phyloP scores from a whole-genome alignment of 2,888 invertebrate genomes.

The Drosophila lutescens region DNA sequence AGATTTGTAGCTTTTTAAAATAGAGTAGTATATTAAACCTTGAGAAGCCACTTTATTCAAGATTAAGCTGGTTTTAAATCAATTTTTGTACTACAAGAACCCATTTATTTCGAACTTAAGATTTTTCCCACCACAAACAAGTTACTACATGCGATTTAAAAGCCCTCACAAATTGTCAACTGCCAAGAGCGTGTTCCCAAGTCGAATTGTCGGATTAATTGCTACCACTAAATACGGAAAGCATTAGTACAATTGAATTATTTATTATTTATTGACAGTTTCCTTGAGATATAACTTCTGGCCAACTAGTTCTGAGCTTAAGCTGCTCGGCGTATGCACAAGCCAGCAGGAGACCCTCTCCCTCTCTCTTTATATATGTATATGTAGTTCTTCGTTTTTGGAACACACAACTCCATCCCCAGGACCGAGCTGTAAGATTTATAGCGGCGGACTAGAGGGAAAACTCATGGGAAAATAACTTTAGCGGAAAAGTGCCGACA shows the following conservation, averaged over 20 bases:
- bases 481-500: constrained; percentile 77
- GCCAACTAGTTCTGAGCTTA: constrained; percentile 46
- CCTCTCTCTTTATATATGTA: not conserved
- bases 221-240: constrained; percentile 45
- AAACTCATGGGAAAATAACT: constrained; percentile 75
- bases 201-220: constrained; percentile 68
- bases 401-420: constrained; percentile 16
- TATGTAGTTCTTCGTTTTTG: no score
- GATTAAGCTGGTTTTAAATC: not conserved
- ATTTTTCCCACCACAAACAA: no score
- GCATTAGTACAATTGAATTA: constrained; percentile 46
- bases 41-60: no score
- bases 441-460: constrained; percentile 55
- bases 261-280: constrained; percentile 65
- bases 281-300: constrained; percentile 38
- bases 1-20: not conserved
- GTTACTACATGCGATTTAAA: constrained; percentile 4
- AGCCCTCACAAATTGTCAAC: constrained; percentile 17
- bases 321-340: constrained; percentile 54
- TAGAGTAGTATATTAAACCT: not conserved
- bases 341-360: constrained; percentile 9
- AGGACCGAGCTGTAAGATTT: constrained; percentile 61
- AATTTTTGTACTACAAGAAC: no score
- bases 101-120: not conserved
- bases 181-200: constrained; percentile 52